Evolutionary conservation across 2,797 vertebrate species (phyloP), one percentile per base, ranked within the genome.

Genomic region (Prionace glauca): DNA sequence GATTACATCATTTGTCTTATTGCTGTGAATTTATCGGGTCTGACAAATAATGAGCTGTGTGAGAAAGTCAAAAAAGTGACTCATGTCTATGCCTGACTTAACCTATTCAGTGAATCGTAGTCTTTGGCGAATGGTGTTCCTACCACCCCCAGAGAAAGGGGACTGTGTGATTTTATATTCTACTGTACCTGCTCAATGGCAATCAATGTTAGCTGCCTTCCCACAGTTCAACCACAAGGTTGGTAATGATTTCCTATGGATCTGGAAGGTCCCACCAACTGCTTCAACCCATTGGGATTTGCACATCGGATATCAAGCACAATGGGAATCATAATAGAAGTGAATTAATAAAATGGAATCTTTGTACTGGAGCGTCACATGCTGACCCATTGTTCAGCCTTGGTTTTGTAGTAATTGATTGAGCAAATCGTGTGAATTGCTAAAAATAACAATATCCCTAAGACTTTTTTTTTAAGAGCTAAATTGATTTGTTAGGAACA

Each of bases 241-340:
- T 91, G 62, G 32, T 65, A 65, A 91, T 91, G 88, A 91, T 91
- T 91, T 91, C 9, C 88, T 91, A 62, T 91, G 29, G 60, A 60
- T 91, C 56, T n/a, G 56, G 65, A 65, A 60, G 7, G n/a, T n/a
- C 29, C 32, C 88, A 18, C 56, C 56, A 32, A 60, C 56, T 62
- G 56, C 26, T 65, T 65, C 60, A 91, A 65, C 14, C 60, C 50
- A 16, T 65, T 62, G 88, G 14, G 32, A 20, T 91, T 91, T 91
- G 56, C 88, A 91, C 60, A 8, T 0, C 65, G 3, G 62, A 32
- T 91, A 65, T n/a, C 88, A 65, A 12, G 60, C 60, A 32, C 88
- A 91, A 22, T 65, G 3, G n/a, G 29, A n/a, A 3, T 60, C 56
- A n/a, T 26, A 90, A 90, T 65, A 90, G 56, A 50, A 56, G 50